Evolutionary conservation across 2,888 invertebrate genomes (phyloP).

Genomic region (Drosophila maculinotata): DNA sequence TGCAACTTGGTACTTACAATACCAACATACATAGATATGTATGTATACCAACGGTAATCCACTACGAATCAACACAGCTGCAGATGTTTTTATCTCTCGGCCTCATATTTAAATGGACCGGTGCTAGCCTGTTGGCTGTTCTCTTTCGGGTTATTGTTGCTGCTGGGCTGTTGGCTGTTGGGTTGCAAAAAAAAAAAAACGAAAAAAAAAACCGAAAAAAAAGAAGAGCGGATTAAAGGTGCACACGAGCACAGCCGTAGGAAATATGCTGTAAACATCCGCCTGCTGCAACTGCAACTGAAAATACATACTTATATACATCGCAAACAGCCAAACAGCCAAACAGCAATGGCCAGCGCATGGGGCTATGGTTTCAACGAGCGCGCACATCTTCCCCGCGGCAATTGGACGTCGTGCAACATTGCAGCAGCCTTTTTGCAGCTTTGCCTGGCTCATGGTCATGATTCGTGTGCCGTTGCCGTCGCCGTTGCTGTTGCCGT

Average conservation of each 20-base stretch:
- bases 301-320: slow-evolving; percentile 67
- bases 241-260: slow-evolving; percentile 77
- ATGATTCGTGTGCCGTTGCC: slow-evolving; percentile 64
- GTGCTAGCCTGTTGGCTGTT: slow-evolving; percentile 59
- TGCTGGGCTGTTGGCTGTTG: slow-evolving; percentile 33
- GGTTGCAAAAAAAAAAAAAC: slow-evolving; percentile 56
- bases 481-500: slow-evolving; percentile 13
- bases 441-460: slow-evolving; percentile 57
- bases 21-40: no score
- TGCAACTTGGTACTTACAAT: slow-evolving; percentile 3
- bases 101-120: slow-evolving; percentile 74
- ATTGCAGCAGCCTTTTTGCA: slow-evolving; percentile 71
- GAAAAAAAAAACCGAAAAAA: slow-evolving; percentile 47
- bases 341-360: slow-evolving; percentile 46
- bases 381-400: slow-evolving; percentile 77
- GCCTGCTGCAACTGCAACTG: slow-evolving; percentile 84
- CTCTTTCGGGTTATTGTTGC: slow-evolving; percentile 53
- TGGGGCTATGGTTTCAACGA: slow-evolving; percentile 59
- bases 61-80: slow-evolving; percentile 70
- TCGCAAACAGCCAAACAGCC: slow-evolving; percentile 35
- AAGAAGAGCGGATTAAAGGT: slow-evolving; percentile 81
- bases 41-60: slow-evolving; percentile 51
- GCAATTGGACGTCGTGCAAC: slow-evolving; percentile 74
- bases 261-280: slow-evolving; percentile 82
- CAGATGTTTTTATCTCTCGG: slow-evolving; percentile 64